Evolutionary conservation across 2,888 invertebrate species (phyloP).

Genomic region (Heliconius cydno): DNA sequence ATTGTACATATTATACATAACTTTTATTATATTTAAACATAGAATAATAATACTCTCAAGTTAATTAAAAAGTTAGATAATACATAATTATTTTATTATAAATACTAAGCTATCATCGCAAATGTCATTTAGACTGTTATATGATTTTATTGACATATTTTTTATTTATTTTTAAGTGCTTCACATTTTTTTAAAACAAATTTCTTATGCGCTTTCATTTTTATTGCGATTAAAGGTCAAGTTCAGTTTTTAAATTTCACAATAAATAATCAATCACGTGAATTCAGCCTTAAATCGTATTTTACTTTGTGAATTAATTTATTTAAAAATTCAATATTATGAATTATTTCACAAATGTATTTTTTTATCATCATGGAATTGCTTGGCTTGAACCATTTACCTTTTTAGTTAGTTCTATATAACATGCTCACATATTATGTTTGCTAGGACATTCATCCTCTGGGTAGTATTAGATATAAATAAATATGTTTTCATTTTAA

Average conservation of each 20-base stretch:
- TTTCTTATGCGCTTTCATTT: not conserved
- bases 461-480: conserved; percentile 8
- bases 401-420: conserved; percentile 11
- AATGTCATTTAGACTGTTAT: not conserved
- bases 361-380: not conserved
- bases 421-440: conserved; percentile 15
- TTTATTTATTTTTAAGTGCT: conserved; percentile 5
- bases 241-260: not conserved
- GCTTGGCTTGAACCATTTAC: conserved; percentile 35
- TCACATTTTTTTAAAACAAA: conserved; percentile 5
- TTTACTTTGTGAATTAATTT: conserved; percentile 22
- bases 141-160: not conserved
- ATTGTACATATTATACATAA: not conserved
- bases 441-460: conserved; percentile 6
- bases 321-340: not conserved
- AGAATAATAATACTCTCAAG: not conserved
- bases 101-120: not conserved
- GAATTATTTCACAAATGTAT: conserved; percentile 21
- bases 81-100: not conserved
- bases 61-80: not conserved
- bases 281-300: conserved; percentile 5
- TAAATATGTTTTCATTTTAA: not conserved
- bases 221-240: not conserved
- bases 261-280: not conserved
- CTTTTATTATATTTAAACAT: not conserved